These are phyloP conservation scores for Hypomecis punctinalis DNA, from an alignment of 2,888 invertebrate species.

Conservation along the genomic window DNA sequence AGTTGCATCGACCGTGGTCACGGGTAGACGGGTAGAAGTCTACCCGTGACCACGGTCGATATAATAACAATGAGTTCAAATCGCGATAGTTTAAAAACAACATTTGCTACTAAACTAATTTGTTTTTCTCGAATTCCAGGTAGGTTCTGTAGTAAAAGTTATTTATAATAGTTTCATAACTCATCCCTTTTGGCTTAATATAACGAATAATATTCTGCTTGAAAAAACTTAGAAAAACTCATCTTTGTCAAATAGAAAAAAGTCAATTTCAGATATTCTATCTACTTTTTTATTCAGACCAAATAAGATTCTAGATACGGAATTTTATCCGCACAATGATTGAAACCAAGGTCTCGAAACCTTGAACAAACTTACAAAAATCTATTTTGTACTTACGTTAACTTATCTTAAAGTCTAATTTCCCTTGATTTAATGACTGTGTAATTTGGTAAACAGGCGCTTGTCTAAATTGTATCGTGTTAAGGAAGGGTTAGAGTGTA, in stretches of 20 bases:
- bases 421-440: slow-evolving; percentile 25
- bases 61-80: too few relatives aligned
- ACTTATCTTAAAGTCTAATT: slow-evolving; percentile 29
- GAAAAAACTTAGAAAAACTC: background rate
- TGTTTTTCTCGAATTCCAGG: too few relatives aligned
- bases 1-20: too few relatives aligned
- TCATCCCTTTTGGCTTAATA: too few relatives aligned
- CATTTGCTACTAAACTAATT: too few relatives aligned
- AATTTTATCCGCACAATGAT: slow-evolving; percentile 44
- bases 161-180: too few relatives aligned
- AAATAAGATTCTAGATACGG: slow-evolving; percentile 41
- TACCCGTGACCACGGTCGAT: too few relatives aligned
- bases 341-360: slow-evolving; percentile 40
- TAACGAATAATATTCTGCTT: background rate
- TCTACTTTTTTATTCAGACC: slow-evolving; percentile 32
- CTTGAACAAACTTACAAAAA: slow-evolving; percentile 1
- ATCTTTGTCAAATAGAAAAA: slow-evolving; percentile 14
- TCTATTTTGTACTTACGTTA: slow-evolving; percentile 13
- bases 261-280: slow-evolving; percentile 27
- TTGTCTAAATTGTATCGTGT: slow-evolving; percentile 33
- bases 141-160: too few relatives aligned
- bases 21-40: too few relatives aligned
- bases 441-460: slow-evolving; percentile 20
- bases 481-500: slow-evolving; percentile 34
- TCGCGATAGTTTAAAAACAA: too few relatives aligned